Evolutionary conservation across 2,113 vertebrate genomes (phyloP), one percentile per base, ranked within the genome.

Genomic region (Stegostoma tigrinum): DNA sequence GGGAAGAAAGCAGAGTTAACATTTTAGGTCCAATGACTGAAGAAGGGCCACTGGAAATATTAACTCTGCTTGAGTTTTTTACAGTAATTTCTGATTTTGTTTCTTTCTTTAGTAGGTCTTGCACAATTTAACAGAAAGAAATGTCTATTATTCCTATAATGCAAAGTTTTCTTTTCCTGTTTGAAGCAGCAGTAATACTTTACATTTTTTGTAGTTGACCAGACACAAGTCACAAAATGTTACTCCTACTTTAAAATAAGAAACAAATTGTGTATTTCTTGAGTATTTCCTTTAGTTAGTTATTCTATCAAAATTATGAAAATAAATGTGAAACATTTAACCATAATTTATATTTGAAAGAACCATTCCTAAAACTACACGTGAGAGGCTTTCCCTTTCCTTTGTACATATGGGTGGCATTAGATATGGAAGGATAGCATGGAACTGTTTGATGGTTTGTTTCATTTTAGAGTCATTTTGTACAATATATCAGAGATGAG

Each of bases 211-310:
- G 52, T 30, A 30, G 14, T 24, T 61, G 45, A 64, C 1, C 3
- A 34, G 61, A 38, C 55, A 38, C 14, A 64, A 34, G 55, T n/a
- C 55, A 91, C 64, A n/a, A 64, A 15, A 61, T 61, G 19, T 64
- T 90, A 34, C 55, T 90, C 34, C 38, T 83, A 19, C n/a, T 38
- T 38, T 64, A 7, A 4, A n/a, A 38, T 64, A 7, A 17, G 15
- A 91, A 55, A 91, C 38, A 38, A 83, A 83, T 61, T 61, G 55
- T 52, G 85, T 87, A 87, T 87, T 87, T 55, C 86, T 55, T 89
- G 30, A 89, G 2, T 48, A 38, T 91, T 91, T 91, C 34, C 34
- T n/a, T 61, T 64, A 17, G 30, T 91, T 90, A 27, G 19, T 61
- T 91, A 38, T 91, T n/a, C 7, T 89, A 30, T 6, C 61, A 66